Evolutionary conservation across 1,140 invertebrate species (phyloP), one percentile per base, ranked within the genome.

Genomic region (Prorops nasuta): DNA sequence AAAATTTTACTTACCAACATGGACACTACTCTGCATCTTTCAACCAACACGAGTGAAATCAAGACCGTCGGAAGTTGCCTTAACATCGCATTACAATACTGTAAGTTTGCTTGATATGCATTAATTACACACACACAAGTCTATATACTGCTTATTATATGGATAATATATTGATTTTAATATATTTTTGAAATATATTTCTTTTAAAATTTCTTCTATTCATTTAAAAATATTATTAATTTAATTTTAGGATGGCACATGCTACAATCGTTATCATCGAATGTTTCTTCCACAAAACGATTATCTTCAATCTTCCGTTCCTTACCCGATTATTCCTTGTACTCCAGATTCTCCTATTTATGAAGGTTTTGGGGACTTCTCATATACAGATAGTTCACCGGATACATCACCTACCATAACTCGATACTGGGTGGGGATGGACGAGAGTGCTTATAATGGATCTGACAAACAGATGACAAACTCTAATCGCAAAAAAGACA

Each of bases 1-100:
- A 7, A 80, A 81, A 66, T 76, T 77, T 47, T 67, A 80, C 17
- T 49, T 80, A 37, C 81, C 81, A 37, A 79, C 76, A 43, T 81
- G 80, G 79, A 74, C 74, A 44, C 69, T 81, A 63, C 61, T 82
- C 43, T 74, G 72, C 54, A 72, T 81, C 31, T 79, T 81, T 64
- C 76, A 79, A 52, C 79, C 80, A 17, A 58, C 42, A 22, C 54
- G 65, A 51, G 63, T 66, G 3, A 68, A 68, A 44, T 66, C 64
- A 35, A 49, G 63, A 44, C 61, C 59, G n/a, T 71, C 66, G 3
- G 68, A 72, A 60, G 70, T 71, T 16, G 63, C 67, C 39, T 51
- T 72, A 8, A 66, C 70, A 16, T 67, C 65, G 2, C 62, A 69
- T 38, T 69, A 69, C 34, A 68, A 63, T 40, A 56, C 57, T 48